These are phyloP conservation scores for Himalopsyche phryganea DNA, from an alignment of 1,140 invertebrate species.

Conservation along the genomic window DNA sequence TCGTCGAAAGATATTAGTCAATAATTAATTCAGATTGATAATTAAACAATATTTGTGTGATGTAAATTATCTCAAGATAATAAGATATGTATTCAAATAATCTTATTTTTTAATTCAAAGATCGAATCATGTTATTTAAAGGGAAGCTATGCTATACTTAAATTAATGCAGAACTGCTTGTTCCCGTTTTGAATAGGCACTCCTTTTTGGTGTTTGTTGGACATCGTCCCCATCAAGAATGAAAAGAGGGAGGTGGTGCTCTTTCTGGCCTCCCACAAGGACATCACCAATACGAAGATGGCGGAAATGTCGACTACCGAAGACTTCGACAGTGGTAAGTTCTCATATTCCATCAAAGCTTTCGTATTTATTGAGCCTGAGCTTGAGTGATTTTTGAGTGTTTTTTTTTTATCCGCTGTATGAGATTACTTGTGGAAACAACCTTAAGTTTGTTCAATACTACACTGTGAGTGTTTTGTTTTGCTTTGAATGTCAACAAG, in stretches of 20 bases:
- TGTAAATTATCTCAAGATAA: too few relatives aligned
- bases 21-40: too few relatives aligned
- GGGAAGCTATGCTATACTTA: too few relatives aligned
- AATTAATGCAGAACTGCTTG: neutral
- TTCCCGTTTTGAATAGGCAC: constrained; percentile 59
- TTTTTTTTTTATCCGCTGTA: neutral
- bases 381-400: too few relatives aligned
- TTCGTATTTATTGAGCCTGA: too few relatives aligned
- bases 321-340: constrained; percentile 79
- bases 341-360: neutral
- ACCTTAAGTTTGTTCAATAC: neutral
- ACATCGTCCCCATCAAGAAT: constrained; percentile 98
- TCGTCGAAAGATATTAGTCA: too few relatives aligned
- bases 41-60: too few relatives aligned
- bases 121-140: too few relatives aligned
- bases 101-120: too few relatives aligned
- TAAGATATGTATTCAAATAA: too few relatives aligned
- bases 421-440: neutral
- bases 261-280: constrained; percentile 94
- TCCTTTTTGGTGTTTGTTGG: constrained; percentile 93
- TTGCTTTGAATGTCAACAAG: neutral
- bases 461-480: neutral
- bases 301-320: constrained; percentile 73
- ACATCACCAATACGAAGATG: constrained; percentile 90
- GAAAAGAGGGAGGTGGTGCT: constrained; percentile 95